Base-by-base conservation (phyloP, 2,113 vertebrate species). In the Corythornis vintsioides region DNA sequence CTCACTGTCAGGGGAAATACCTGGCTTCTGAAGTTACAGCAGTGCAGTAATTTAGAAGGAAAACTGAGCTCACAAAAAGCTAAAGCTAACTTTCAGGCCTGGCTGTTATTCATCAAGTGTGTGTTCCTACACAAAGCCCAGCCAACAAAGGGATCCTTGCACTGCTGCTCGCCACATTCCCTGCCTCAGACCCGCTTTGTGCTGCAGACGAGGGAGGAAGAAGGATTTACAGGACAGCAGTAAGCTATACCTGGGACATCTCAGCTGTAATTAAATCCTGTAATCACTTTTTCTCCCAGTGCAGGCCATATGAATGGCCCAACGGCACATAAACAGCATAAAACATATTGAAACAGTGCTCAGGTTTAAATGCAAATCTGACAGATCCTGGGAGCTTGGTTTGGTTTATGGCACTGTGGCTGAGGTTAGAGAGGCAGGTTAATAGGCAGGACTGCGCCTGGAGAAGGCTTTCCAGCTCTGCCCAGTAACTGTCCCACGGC, bases 21-120 rank as follows among this genome's bases (percentile, higher is more conserved):
- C 47, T 95, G 88, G 28, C 91, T 96, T 95, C 96, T 95, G 76
- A 90, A 93, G 82, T 97, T 96, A 90, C 96, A 67, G 93, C 88
- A 82, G 15, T 2, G 18, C 7, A 57, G 91, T 70, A 83, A 83
- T 94, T 93, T 73, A 94, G 90, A 77, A 72, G 91, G 92, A 93
- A 94, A 93, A 64, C 69, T 42, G 92, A 96, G 82, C 72, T 92
- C 83, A 77, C 83, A 83, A 86, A 56, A 55, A 92, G 83, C 90
- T 61, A 12, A 42, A 75, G 64, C 72, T 75, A n/a, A 72, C 96
- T 96, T 94, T 93, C 66, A 73, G 77, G 86, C 80, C 75, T 31
- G 92, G 65, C 84, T 95, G 88, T 96, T 95, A 95, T 64, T 97
- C 94, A 94, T 57, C n/a, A 21, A 11, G 83, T 26, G 53, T 26